Evolutionary conservation across 2,113 vertebrate species (phyloP), one percentile per base, ranked within the genome.

Genomic region (Aphyosemion australe): DNA sequence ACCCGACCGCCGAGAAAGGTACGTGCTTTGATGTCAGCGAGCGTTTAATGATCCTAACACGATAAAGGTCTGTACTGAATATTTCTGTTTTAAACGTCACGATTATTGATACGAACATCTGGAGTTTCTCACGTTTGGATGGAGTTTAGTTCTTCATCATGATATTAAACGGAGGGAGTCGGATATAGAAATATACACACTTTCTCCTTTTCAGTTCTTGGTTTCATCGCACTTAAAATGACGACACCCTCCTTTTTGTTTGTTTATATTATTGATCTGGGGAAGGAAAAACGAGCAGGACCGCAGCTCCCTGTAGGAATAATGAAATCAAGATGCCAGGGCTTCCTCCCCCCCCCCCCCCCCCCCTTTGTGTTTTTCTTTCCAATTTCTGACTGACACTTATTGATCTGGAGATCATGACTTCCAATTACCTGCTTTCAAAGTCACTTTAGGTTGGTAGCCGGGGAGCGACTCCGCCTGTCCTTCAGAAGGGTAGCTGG

Each of bases 1-100:
- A 98, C 61, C 90, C 90, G 2, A 92, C 93, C 0, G 95, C 94
- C 1, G 96, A 97, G 0, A 95, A 95, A 87, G 97, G 97, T 98
- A 69, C 86, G 88, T 26, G n/a, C 37, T 21, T 34, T 50, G 41
- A 0, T 16, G 18, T 14, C 18, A 50, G 18, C 43, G 41, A 5
- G 14, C 26, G 26, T 26, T 26, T 26, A n/a, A n/a, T n/a, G n/a
- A n/a, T n/a, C n/a, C n/a, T n/a, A 26, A 26, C 26, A 26, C 4
- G 34, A 8, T 7, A 32, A 3, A 32, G 32, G 3, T 15, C 15
- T 32, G 14, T 15, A 14, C 55, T 15, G 8, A 15, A 21, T 58
- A 51, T 21, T 15, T 31, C 11, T 18, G 6, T 32, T 39, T 39
- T 3, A 42, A 42, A 42, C 41, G 2, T 42, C 11, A 13, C 12